Evolutionary conservation across 2,797 vertebrate genomes (phyloP).

Genomic region (Lagocephalus sceleratus): DNA sequence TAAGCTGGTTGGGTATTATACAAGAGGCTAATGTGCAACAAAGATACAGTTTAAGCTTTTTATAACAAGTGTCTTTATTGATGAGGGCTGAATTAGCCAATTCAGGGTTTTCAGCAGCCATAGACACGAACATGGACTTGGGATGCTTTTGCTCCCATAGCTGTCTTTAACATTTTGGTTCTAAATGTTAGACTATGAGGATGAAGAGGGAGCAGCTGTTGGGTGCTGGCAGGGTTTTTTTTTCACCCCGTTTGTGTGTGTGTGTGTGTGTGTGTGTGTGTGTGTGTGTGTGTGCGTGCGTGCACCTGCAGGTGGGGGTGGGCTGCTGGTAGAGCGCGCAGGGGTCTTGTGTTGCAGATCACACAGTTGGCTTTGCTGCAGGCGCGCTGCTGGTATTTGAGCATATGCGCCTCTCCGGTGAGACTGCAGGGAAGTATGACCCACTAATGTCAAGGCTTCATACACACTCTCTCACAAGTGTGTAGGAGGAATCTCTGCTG

Average conservation of each 20-base stretch:
- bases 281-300: conserved; percentile 6
- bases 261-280: background rate
- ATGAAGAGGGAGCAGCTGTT: conserved; percentile 44
- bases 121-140: no score
- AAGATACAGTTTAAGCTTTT: conserved; percentile 15
- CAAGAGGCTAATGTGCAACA: conserved; percentile 31
- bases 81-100: conserved; percentile 15
- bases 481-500: conserved; percentile 23
- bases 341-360: conserved; percentile 12
- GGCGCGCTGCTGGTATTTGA: conserved; percentile 22
- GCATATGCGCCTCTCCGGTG: conserved; percentile 38
- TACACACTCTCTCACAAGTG: conserved; percentile 16
- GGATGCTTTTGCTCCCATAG: conserved; percentile 13
- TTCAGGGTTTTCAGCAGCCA: conserved; percentile 4
- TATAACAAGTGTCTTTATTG: conserved; percentile 17
- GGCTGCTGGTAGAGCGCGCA: conserved; percentile 11
- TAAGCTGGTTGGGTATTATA: conserved; percentile 41
- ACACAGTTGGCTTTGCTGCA: conserved; percentile 33
- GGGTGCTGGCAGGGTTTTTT: conserved; percentile 28
- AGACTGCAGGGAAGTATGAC: conserved; percentile 24
- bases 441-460: conserved; percentile 12
- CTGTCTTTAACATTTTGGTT: conserved; percentile 19
- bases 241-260: background rate
- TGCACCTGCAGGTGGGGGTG: conserved; percentile 48
- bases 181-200: conserved; percentile 11